phyloP scores from a whole-genome alignment of 2,113 vertebrate species.

The Silurus meridionalis region DNA sequence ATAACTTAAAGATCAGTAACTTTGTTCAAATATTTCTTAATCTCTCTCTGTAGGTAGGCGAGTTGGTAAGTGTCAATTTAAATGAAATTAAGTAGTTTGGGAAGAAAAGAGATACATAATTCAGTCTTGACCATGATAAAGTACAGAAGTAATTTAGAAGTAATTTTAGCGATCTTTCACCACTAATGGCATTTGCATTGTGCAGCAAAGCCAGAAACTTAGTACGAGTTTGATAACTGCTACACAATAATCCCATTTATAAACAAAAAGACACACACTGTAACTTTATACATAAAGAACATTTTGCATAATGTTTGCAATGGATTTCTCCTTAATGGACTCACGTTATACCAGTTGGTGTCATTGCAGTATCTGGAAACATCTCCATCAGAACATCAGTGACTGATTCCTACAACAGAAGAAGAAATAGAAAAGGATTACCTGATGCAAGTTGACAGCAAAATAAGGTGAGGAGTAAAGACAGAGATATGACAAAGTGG shows the following conservation, averaged over 20 bases:
- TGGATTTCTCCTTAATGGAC: slow-evolving; percentile 35
- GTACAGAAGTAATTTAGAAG: background rate
- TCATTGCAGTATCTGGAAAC: slow-evolving; percentile 50
- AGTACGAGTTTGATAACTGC: background rate
- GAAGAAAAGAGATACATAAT: background rate
- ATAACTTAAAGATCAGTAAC: background rate
- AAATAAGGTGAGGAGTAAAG: background rate
- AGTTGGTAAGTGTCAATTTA: background rate
- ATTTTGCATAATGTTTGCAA: background rate
- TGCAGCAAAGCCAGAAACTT: background rate
- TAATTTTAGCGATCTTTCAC: background rate
- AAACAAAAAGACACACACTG: background rate
- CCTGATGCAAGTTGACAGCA: background rate
- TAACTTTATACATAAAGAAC: background rate
- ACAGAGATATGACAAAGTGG: background rate
- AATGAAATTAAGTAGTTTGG: background rate
- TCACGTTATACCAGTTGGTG: slow-evolving; percentile 67
- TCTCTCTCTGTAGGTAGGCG: background rate
- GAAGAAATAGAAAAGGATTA: background rate
- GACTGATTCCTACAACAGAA: slow-evolving; percentile 44
- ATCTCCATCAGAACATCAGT: slow-evolving; percentile 58
- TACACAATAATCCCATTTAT: background rate
- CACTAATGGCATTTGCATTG: background rate
- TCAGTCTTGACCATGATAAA: background rate
- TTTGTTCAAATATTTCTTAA: background rate